These are phyloP conservation scores for Dicroscelio sp. DNA, from an alignment of 2,888 invertebrate genomes.

Conservation along the genomic window DNA sequence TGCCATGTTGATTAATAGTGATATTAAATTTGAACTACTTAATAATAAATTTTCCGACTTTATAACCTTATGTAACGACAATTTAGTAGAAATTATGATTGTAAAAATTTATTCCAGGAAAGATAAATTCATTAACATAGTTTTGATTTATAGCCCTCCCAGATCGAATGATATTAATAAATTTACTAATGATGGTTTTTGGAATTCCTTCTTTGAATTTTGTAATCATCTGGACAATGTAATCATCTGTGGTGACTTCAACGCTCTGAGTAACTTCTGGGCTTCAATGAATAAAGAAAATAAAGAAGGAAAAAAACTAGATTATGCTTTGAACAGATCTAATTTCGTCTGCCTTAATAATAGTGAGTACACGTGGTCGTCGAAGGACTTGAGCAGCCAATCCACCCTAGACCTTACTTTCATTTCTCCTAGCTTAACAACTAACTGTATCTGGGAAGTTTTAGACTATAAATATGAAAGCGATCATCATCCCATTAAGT, in stretches of 20 bases:
- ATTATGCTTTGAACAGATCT: background rate
- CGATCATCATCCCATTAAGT: background rate
- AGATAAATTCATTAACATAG: background rate
- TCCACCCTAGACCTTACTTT: slow-evolving; percentile 12
- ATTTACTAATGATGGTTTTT: background rate
- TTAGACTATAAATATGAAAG: slow-evolving; percentile 12
- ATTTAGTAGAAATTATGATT: slow-evolving; percentile 17
- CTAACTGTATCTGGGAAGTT: background rate
- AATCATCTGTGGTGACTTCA: slow-evolving; percentile 26
- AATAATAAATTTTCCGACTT: background rate
- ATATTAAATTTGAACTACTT: slow-evolving; percentile 7
- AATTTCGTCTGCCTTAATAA: background rate
- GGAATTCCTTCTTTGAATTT: background rate
- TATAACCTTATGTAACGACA: background rate
- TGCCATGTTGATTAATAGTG: background rate
- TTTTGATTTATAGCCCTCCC: slow-evolving; percentile 42
- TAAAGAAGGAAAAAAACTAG: slow-evolving; percentile 25
- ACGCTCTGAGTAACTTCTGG: background rate
- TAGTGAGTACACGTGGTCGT: background rate
- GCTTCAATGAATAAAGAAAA: background rate
- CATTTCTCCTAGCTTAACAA: background rate
- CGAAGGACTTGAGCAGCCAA: background rate
- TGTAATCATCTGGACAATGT: background rate
- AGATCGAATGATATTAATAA: background rate
- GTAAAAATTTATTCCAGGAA: background rate